A percentile compares a stretch with the other conserved stretches of the same genome.
Conservation (phyloP, 1,140 invertebrate species). For the Gonioctena quinquepunctata region DNA sequence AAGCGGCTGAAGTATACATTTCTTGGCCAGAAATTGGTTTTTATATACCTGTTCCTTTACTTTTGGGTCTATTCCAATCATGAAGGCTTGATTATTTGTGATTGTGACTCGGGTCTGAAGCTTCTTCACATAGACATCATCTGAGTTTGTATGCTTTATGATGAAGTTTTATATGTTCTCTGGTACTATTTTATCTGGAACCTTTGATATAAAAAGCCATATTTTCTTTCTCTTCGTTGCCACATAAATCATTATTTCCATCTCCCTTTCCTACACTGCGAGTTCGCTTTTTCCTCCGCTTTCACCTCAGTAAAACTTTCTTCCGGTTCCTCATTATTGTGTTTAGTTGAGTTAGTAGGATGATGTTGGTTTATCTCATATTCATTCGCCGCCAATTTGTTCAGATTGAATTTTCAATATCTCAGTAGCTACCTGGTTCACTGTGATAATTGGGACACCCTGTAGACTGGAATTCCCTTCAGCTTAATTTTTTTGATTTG, state of each 20-base stretch:
- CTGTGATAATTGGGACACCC: too few species aligned
- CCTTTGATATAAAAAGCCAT: not conserved
- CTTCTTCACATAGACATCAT: not conserved
- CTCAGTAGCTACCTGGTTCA: too few species aligned
- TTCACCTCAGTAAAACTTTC: not conserved
- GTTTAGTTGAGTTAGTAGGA: too few species aligned
- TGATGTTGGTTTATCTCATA: too few species aligned
- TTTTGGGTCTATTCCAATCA: not conserved
- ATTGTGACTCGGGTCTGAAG: not conserved
- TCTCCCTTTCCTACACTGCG: not conserved
- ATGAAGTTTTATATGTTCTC: not conserved
- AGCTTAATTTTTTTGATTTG: too few species aligned
- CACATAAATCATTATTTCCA: not conserved
- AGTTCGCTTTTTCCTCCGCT: not conserved
- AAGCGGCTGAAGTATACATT: not conserved
- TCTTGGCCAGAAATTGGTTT: not conserved
- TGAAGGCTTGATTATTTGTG: not conserved
- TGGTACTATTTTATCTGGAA: conserved; percentile 1
- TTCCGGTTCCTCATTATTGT: not conserved
- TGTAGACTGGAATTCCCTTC: too few species aligned
- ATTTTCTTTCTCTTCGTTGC: not conserved
- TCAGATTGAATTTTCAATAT: too few species aligned
- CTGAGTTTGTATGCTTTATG: not conserved
- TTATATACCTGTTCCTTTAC: not conserved
- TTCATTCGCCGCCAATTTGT: too few species aligned